These are phyloP conservation scores for Agapornis roseicollis DNA, from an alignment of 2,113 vertebrate genomes.

Conservation along the genomic window DNA sequence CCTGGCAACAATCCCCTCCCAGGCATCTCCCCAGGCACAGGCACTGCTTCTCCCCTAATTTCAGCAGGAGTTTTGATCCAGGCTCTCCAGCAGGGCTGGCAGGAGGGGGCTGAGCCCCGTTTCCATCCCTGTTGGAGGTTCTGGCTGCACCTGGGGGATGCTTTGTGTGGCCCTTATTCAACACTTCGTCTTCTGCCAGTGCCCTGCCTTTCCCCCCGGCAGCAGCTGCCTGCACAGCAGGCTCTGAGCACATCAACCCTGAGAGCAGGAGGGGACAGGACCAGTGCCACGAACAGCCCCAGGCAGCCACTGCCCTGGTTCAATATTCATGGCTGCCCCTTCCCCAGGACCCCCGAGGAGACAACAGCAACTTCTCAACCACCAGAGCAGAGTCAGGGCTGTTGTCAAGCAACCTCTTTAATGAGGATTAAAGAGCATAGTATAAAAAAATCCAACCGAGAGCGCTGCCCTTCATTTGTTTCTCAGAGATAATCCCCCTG, in stretches of 20 bases:
- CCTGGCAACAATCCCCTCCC: neutral
- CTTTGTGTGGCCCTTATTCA: neutral
- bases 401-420: conserved; percentile 19
- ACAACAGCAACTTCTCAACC: neutral
- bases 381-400: neutral
- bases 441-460: neutral
- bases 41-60: neutral
- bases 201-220: neutral
- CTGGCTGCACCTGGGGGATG: neutral
- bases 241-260: neutral
- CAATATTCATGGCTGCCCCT: conserved; percentile 20
- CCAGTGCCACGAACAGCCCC: neutral
- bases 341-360: neutral
- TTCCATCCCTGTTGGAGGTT: neutral
- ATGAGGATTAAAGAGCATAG: conserved; percentile 48
- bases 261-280: neutral
- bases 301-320: neutral
- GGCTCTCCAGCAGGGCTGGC: neutral
- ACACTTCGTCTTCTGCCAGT: neutral
- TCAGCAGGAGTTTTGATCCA: neutral
- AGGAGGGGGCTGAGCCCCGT: neutral
- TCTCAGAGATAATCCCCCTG: conserved; percentile 34
- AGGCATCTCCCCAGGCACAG: neutral
- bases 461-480: neutral
- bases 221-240: conserved; percentile 29